Base-by-base conservation (phyloP, 2,888 invertebrate genomes). In the Orchesella flavescens region DNA sequence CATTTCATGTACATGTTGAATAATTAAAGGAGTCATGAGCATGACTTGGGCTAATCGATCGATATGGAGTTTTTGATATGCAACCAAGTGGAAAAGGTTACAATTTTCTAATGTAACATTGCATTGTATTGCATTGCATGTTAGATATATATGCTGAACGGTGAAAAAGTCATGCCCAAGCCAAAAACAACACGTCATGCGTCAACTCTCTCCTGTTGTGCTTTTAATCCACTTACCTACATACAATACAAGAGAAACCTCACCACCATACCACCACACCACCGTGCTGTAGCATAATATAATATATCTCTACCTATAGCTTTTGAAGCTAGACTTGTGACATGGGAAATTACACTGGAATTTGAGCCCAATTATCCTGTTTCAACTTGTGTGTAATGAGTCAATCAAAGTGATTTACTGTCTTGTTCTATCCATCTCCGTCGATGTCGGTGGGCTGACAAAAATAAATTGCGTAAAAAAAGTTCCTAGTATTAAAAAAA, bases 311-410 rank as follows among this genome's bases (percentile, higher is more conserved):
- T n/a, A n/a, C n/a, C n/a, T n/a, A n/a, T n/a, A n/a, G n/a, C n/a
- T n/a, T n/a, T n/a, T n/a, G n/a, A n/a, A 34, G 34, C 34, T 34
- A 7, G 34, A 15, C 24, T 23, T 55, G 57, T 75, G 81, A 81
- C 74, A 81, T 68, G 81, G 81, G 69, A 75, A 81, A 81, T 81
- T 81, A 81, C 34, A 74, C 61, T 61, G 81, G 81, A 74, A 81
- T 81, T 55, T 44, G 13, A 61, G 63, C 61, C 81, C 75, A 81
- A 81, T 74, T 74, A 81, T 81, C 75, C 69, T 49, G 34, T 69
- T 63, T 81, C 75, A 73, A 59, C 73, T 71, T 46, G 44, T 81
- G 81, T 74, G 81, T 75, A 81, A 81, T 74, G 81, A 74, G 73
- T 75, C 81, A 81, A 81, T 81, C 75, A 81, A 75, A 74, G 68